A percentile compares a stretch with the other conserved stretches of the same genome.
These are phyloP conservation scores for Irena cyanogastra DNA, from an alignment of 2,113 vertebrate genomes.

Conservation along the genomic window DNA sequence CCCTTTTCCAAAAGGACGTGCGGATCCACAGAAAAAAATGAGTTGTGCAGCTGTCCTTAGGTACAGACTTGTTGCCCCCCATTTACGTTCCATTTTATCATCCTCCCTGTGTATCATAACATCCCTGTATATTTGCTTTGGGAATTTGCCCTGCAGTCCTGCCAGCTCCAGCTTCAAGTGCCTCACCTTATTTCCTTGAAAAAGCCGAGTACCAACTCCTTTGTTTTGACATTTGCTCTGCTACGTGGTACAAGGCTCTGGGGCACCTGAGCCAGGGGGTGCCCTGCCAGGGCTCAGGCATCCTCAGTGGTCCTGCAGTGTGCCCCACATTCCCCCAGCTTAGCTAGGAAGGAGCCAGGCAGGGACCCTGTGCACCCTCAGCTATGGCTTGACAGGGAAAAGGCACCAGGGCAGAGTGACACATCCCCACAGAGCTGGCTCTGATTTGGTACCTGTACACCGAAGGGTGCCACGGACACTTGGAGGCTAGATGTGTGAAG, in stretches of 20 bases:
- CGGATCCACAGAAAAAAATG: background rate
- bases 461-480: background rate
- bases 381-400: background rate
- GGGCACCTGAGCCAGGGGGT: background rate
- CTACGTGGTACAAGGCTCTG: fast-evolving
- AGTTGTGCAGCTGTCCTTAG: background rate
- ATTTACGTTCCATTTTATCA: background rate
- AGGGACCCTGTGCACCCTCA: fast-evolving
- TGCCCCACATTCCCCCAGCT: background rate
- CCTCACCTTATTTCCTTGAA: background rate
- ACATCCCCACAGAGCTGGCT: background rate
- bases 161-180: no score
- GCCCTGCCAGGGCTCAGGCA: background rate
- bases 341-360: background rate
- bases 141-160: background rate
- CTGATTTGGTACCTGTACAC: background rate
- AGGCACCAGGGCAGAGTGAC: background rate
- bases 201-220: fast-evolving
- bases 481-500: background rate
- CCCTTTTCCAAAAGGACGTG: background rate
- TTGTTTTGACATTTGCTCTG: background rate
- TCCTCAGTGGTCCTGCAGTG: fast-evolving
- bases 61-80: fast-evolving
- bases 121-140: background rate
- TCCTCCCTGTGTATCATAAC: background rate